These are phyloP conservation scores for Nomada fucata DNA, from an alignment of 2,888 invertebrate genomes.

Conservation along the genomic window DNA sequence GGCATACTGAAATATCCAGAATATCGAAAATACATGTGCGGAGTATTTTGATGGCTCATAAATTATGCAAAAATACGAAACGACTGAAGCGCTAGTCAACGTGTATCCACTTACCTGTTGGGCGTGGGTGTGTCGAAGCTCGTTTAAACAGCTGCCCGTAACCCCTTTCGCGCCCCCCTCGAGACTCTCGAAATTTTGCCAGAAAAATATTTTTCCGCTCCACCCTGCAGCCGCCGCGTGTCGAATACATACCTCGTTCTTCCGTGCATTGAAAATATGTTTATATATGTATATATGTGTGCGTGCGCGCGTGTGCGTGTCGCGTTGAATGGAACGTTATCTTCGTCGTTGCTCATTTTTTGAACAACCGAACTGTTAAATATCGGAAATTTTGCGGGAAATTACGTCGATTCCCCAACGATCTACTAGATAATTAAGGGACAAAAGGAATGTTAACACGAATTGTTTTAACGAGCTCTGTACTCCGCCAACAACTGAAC, in stretches of 20 bases:
- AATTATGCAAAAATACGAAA: conserved; percentile 12
- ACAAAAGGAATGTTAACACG: conserved; percentile 21
- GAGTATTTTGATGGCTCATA: background rate
- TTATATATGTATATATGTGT: background rate
- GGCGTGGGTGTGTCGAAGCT: conserved; percentile 46
- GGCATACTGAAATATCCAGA: background rate
- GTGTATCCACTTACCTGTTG: conserved; percentile 42
- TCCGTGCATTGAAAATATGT: conserved; percentile 3
- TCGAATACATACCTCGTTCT: conserved; percentile 68
- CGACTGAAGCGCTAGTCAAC: background rate
- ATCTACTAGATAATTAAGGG: background rate
- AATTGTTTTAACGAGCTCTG: conserved; percentile 35
- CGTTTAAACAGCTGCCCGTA: conserved; percentile 79
- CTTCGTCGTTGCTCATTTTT: background rate
- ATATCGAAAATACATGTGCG: no score
- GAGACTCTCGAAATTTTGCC: conserved; percentile 53
- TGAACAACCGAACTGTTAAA: background rate
- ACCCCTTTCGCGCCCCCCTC: conserved; percentile 71
- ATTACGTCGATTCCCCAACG: background rate
- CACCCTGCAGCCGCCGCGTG: conserved; percentile 46
- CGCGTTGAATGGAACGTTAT: background rate
- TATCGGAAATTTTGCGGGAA: background rate
- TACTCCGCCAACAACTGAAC: conserved; percentile 15
- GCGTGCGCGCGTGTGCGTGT: no score
- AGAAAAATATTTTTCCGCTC: conserved; percentile 75